Conservation (phyloP, 1,140 invertebrate species). For the Pinna nobilis region DNA sequence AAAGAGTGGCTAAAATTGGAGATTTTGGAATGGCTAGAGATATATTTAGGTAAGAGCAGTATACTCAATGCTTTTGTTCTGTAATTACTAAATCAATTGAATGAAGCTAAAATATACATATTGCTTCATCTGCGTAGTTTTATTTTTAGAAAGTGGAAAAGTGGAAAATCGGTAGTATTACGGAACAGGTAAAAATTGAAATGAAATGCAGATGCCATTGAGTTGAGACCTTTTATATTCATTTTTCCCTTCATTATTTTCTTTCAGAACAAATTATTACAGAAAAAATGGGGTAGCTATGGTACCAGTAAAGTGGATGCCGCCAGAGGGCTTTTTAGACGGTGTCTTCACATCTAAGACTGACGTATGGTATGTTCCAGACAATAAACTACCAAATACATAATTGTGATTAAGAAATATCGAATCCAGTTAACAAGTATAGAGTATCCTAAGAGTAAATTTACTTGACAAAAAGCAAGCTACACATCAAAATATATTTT, state of each 20-base stretch:
- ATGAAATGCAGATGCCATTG: too few relatives aligned
- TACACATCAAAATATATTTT: background rate
- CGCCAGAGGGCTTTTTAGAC: conserved; percentile 70
- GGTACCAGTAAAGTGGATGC: conserved; percentile 73
- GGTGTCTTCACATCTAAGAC: conserved; percentile 67
- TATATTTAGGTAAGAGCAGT: conserved; percentile 62
- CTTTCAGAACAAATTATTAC: conserved; percentile 72
- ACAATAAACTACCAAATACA: too few relatives aligned
- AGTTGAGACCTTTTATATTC: too few relatives aligned
- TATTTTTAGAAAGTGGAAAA: too few relatives aligned
- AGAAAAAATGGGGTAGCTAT: conserved; percentile 69
- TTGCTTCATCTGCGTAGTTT: too few relatives aligned
- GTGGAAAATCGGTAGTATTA: too few relatives aligned
- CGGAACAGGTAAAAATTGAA: too few relatives aligned
- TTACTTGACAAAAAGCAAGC: background rate
- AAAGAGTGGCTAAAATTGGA: conserved; percentile 80
- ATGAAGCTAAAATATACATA: background rate
- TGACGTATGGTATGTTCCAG: conserved; percentile 84
- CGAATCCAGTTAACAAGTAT: too few relatives aligned
- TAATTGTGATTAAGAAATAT: too few relatives aligned
- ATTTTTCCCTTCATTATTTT: too few relatives aligned
- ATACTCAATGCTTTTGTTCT: background rate
- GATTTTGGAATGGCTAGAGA: conserved; percentile 77
- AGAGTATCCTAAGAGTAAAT: too few relatives aligned
- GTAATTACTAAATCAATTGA: background rate